Percentiles rank a stretch among this genome's conserved stretches.
Evolutionary conservation across 1,140 invertebrate species (phyloP).

Genomic region (Papilio polyxenes): DNA sequence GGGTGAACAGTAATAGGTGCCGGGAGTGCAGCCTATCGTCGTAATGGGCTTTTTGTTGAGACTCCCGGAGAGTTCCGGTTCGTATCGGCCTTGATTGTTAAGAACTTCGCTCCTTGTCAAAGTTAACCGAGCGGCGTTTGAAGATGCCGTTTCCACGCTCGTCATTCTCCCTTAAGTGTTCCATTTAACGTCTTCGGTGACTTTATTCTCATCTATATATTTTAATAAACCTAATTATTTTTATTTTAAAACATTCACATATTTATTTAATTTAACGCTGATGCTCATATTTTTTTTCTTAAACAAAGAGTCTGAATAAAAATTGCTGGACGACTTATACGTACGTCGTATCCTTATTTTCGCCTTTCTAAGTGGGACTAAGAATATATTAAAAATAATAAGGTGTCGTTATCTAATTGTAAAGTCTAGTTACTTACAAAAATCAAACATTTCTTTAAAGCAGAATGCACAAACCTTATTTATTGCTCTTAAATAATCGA

Average conservation of each 20-base stretch:
- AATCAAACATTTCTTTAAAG: too few relatives aligned
- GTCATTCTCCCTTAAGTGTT: background rate
- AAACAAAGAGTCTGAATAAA: too few relatives aligned
- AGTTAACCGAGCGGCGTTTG: slow-evolving; percentile 21
- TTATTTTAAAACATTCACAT: too few relatives aligned
- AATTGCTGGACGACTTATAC: too few relatives aligned
- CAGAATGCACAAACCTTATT: background rate
- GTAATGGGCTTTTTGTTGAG: slow-evolving; percentile 41
- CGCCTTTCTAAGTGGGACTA: too few relatives aligned
- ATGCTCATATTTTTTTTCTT: too few relatives aligned
- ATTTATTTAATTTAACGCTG: too few relatives aligned
- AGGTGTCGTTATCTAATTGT: too few relatives aligned
- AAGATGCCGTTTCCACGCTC: slow-evolving; percentile 11
- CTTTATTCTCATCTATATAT: background rate
- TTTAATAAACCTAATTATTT: too few relatives aligned
- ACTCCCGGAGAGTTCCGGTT: slow-evolving; percentile 2
- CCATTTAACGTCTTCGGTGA: background rate
- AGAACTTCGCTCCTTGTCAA: slow-evolving; percentile 30
- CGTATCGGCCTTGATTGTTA: slow-evolving; percentile 27
- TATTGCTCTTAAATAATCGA: background rate
- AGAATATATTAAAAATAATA: too few relatives aligned
- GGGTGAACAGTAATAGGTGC: slow-evolving; percentile 39
- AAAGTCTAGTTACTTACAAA: too few relatives aligned
- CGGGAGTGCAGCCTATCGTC: slow-evolving; percentile 26
- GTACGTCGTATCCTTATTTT: too few relatives aligned